Evolutionary conservation across 2,797 vertebrate genomes (phyloP).

Genomic region (Champsocephalus gunnari): DNA sequence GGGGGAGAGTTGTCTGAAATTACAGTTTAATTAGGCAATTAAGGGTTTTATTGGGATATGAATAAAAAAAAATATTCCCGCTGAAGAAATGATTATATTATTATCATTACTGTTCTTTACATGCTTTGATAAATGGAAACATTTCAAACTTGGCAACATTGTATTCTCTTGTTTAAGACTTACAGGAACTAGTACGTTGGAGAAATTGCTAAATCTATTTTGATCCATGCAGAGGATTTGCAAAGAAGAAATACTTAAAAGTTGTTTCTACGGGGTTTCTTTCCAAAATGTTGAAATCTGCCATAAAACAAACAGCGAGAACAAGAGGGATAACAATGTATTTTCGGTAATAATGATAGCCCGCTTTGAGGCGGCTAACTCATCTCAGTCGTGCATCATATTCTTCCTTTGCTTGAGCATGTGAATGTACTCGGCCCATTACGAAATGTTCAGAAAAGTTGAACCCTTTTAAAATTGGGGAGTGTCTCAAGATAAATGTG

Average conservation of each 20-base stretch:
- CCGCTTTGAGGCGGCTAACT: constrained; percentile 1
- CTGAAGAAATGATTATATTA: neutral
- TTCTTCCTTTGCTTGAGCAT: constrained; percentile 11
- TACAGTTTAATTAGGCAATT: neutral
- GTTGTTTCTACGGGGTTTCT: constrained; percentile 2
- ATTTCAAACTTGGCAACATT: neutral
- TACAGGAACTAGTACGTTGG: neutral
- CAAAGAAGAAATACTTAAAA: neutral
- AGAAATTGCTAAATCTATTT: neutral
- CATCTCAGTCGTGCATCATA: neutral
- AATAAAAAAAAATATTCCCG: neutral
- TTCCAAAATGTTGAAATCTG: neutral
- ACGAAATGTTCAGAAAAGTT: neutral
- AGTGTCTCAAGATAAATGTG: neutral
- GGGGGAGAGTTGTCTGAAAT: neutral
- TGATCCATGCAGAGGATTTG: constrained; percentile 7
- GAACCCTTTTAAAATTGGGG: neutral
- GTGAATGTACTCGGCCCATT: constrained; percentile 9
- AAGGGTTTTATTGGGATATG: neutral
- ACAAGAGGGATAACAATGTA: neutral
- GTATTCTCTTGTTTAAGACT: neutral
- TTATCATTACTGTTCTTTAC: neutral
- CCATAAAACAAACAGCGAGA: constrained; percentile 4
- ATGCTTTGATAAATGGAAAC: neutral
- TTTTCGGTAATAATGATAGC: neutral